Evolutionary conservation across 2,113 vertebrate genomes (phyloP), one percentile per base, ranked within the genome.

Genomic region (Varanus salvator): DNA sequence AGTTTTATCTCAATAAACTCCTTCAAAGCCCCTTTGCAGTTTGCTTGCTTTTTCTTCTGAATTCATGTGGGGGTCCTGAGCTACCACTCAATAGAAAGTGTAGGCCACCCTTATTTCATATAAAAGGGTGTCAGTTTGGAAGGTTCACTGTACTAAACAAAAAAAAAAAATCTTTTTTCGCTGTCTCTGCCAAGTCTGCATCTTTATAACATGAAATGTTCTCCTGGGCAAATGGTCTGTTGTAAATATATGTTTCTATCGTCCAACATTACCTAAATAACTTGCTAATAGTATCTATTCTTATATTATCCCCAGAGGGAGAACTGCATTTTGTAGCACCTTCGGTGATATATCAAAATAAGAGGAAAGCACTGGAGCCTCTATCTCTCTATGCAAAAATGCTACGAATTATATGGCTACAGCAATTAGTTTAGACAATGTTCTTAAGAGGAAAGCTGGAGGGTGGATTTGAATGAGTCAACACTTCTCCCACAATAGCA

Each of bases 291-390:
- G 71, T 88, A 90, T 54, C 29, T 52, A n/a, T 89, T 0, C 0
- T 1, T 7, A 0, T 64, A 25, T 74, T 91, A 19, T 1, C 0
- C 92, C 6, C 17, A 0, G 80, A 2, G 27, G 0, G 92, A 6
- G 17, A 1, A 78, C 0, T 31, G 50, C 19, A n/a, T 0, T 72
- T 17, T 66, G 0, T 60, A 1, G 0, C 6, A 0, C 0, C 4
- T 66, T 29, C 3, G 0, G 80, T 77, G 90, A 44, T 64, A 82
- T 86, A 80, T 29, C 9, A 11, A 90, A 89, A 87, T 27, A 80
- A 75, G n/a, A 89, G 89, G 76, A 86, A 81, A 15, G 68, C 87
- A 81, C n/a, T 0, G 3, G 48, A 0, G 0, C 0, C 29, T 80
- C 6, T 54, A 89, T 86, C 86, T 5, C 31, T 76, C 72, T 69